Evolutionary conservation across 2,797 vertebrate genomes (phyloP).

Genomic region (Platyrinchus mystaceus): DNA sequence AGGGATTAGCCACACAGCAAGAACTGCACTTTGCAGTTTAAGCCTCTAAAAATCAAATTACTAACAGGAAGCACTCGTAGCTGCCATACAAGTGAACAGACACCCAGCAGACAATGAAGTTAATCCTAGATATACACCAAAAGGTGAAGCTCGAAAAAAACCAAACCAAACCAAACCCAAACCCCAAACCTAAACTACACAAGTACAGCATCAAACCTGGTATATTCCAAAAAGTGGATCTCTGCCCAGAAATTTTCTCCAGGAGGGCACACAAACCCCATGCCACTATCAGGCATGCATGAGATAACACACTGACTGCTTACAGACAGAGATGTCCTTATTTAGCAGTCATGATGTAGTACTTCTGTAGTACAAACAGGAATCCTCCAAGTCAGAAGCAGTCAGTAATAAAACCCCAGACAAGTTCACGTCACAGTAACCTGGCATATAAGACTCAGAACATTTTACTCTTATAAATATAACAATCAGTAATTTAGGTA

Average conservation of each 20-base stretch:
- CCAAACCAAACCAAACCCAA: neutral
- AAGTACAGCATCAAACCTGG: neutral
- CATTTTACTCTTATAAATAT: neutral
- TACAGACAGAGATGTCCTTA: neutral
- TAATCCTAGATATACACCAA: neutral
- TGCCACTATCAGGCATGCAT: neutral
- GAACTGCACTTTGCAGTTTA: conserved; percentile 11
- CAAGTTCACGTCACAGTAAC: neutral
- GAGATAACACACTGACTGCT: neutral
- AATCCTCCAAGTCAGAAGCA: neutral
- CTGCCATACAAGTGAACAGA: conserved; percentile 61
- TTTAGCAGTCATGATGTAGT: neutral
- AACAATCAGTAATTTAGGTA: neutral
- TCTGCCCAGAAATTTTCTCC: neutral
- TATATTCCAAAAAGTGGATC: neutral
- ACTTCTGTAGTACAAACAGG: neutral
- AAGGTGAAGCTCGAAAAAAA: neutral
- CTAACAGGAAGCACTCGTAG: conserved; percentile 31
- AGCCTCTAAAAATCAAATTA: conserved; percentile 11
- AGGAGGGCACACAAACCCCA: neutral
- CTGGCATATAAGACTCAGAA: neutral
- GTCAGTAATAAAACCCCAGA: neutral
- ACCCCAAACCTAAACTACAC: neutral
- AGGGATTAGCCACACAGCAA: neutral
- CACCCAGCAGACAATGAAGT: conserved; percentile 41